A percentile compares a stretch with the other conserved stretches of the same genome.
These are phyloP conservation scores for Lithophane socia DNA, from an alignment of 2,888 invertebrate genomes.

Conservation along the genomic window DNA sequence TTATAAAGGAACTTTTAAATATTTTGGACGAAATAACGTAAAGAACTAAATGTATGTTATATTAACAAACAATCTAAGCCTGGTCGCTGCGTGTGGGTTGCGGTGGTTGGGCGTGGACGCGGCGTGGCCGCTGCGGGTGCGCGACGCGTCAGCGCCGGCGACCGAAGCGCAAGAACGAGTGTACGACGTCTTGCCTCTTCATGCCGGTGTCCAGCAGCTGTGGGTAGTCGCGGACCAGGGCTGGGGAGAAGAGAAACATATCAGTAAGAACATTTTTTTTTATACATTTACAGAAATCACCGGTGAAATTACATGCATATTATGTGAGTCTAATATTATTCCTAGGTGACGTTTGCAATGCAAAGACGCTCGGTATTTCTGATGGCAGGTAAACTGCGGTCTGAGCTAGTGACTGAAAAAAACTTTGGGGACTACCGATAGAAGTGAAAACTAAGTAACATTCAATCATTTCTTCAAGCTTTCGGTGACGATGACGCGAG, in stretches of 20 bases:
- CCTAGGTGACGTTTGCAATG: neutral
- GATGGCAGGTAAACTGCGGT: neutral
- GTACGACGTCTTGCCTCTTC: slow-evolving; percentile 97
- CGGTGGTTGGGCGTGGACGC: slow-evolving; percentile 59
- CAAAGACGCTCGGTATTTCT: neutral
- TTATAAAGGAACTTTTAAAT: slow-evolving; percentile 77
- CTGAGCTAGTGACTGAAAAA: neutral
- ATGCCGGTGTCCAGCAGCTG: slow-evolving; percentile 92
- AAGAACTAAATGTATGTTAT: slow-evolving; percentile 65
- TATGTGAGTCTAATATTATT: neutral
- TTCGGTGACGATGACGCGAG: too few relatives aligned
- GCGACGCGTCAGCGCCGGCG: slow-evolving; percentile 92
- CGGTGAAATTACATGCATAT: neutral
- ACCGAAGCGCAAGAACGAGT: slow-evolving; percentile 97
- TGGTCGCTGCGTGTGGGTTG: slow-evolving; percentile 69
- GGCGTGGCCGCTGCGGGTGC: slow-evolving; percentile 65
- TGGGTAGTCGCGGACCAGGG: slow-evolving; percentile 88
- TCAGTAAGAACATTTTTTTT: neutral
- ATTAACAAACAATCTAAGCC: slow-evolving; percentile 67
- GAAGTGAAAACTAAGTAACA: too few relatives aligned
- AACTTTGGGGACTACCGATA: too few relatives aligned
- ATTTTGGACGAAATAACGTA: slow-evolving; percentile 86
- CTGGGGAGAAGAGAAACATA: slow-evolving; percentile 66
- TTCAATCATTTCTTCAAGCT: too few relatives aligned
- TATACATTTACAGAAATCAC: too few relatives aligned